Evolutionary conservation across 2,113 vertebrate genomes (phyloP).

Genomic region (Apteryx owenii): DNA sequence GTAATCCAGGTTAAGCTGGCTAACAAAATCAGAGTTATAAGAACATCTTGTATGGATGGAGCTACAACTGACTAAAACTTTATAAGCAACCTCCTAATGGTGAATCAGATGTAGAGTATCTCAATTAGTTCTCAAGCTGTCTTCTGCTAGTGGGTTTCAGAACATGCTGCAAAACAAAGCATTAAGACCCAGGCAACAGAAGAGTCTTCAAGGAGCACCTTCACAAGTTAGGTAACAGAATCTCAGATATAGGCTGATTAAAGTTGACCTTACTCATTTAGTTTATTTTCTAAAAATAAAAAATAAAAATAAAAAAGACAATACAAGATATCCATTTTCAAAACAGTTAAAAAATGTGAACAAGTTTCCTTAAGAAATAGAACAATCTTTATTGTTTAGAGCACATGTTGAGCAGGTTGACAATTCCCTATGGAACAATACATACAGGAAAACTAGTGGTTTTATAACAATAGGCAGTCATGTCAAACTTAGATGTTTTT

Average conservation of each 20-base stretch:
- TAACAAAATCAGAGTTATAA: background rate
- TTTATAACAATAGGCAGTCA: constrained; percentile 73
- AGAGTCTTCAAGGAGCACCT: background rate
- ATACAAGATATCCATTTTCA: background rate
- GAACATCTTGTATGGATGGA: background rate
- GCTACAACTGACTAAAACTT: background rate
- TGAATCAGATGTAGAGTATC: background rate
- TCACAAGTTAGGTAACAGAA: background rate
- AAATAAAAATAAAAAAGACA: background rate
- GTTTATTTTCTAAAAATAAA: constrained; percentile 25
- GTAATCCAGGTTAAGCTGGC: background rate
- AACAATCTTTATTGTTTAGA: constrained; percentile 81
- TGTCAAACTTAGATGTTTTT: constrained; percentile 44
- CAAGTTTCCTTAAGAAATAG: constrained; percentile 79
- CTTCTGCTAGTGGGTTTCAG: background rate
- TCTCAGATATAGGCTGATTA: background rate
- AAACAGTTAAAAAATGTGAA: constrained; percentile 71
- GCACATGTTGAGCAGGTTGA: constrained; percentile 72
- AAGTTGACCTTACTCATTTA: background rate
- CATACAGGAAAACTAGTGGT: constrained; percentile 69
- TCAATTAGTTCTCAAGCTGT: background rate
- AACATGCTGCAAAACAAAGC: background rate
- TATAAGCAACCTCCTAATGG: background rate
- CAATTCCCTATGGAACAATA: constrained; percentile 72
- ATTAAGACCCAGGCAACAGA: background rate